These are phyloP conservation scores for Synanthedon tipuliformis DNA, from an alignment of 2,888 invertebrate species.

Conservation along the genomic window DNA sequence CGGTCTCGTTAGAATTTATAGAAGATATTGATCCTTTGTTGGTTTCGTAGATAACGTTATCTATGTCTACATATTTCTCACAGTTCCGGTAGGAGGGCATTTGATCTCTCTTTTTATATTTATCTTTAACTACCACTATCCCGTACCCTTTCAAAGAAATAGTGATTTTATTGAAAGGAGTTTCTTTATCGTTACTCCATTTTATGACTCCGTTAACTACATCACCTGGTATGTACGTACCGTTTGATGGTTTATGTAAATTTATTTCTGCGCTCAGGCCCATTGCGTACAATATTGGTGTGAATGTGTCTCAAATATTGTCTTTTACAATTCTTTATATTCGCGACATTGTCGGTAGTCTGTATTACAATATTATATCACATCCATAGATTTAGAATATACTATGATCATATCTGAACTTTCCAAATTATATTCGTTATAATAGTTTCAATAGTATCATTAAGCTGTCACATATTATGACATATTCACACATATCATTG, in stretches of 20 bases:
- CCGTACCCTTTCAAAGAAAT: conserved; percentile 5
- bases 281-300: not conserved
- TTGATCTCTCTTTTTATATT: conserved; percentile 1
- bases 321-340: no score
- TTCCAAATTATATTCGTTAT: no score
- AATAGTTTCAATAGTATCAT: no score
- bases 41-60: conserved; percentile 2
- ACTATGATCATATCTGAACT: no score
- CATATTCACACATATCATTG: no score
- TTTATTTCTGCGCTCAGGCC: conserved; percentile 5
- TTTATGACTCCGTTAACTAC: conserved; percentile 3
- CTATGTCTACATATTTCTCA: conserved; percentile 5
- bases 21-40: conserved; percentile 1
- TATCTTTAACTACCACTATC: not conserved
- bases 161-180: conserved; percentile 2
- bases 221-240: conserved; percentile 3
- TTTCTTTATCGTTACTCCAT: conserved; percentile 3
- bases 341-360: no score
- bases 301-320: no score
- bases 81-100: not conserved
- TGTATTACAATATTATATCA: no score
- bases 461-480: no score
- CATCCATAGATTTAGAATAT: no score
- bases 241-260: conserved; percentile 1
- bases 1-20: conserved; percentile 2